phyloP scores from a whole-genome alignment of 2,797 vertebrate genomes.

The Lagorchestes hirsutus region DNA sequence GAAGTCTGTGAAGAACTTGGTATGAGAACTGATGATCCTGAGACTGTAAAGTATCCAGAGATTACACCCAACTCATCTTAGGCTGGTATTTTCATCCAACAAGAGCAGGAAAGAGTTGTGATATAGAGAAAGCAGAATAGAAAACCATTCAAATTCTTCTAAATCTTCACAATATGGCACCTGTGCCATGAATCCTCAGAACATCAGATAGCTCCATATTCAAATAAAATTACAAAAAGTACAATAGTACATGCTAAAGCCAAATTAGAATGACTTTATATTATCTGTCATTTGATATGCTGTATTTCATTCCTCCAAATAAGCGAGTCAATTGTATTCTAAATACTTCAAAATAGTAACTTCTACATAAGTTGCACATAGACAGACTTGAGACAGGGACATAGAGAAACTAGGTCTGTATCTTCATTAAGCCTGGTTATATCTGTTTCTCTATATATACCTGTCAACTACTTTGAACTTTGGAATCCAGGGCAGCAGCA shows the following conservation, averaged over 20 bases:
- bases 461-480: background rate
- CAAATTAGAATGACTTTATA: background rate
- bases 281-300: constrained; percentile 38
- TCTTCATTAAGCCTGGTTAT: background rate
- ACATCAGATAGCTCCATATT: background rate
- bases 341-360: background rate
- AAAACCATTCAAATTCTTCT: constrained; percentile 35
- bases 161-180: background rate
- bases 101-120: constrained; percentile 19
- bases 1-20: too few species aligned
- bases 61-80: constrained; percentile 20
- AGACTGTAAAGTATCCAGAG: background rate
- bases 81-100: background rate
- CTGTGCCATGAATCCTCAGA: background rate
- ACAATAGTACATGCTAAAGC: background rate
- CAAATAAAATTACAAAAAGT: constrained; percentile 3
- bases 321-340: background rate
- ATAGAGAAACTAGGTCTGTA: background rate
- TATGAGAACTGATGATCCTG: too few species aligned
- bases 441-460: constrained; percentile 1
- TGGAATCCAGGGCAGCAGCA: background rate
- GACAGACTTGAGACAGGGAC: background rate
- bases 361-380: background rate
- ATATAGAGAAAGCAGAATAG: constrained; percentile 19
- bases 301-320: constrained; percentile 18